Conservation (phyloP, 37 sponge, comb jelly and placozoan species). For the Cliona cf. orientalis region DNA sequence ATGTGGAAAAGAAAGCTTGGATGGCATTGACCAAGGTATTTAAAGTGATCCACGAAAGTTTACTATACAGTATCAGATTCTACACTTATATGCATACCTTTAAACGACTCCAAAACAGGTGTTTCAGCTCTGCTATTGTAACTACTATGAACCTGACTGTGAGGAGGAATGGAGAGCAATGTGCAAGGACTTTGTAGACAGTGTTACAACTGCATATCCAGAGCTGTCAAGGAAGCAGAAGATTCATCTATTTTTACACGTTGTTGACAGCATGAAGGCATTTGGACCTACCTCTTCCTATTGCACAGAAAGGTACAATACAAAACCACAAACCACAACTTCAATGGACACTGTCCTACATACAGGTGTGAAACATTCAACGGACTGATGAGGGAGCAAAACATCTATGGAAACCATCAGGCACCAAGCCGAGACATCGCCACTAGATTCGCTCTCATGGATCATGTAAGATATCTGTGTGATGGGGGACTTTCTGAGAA, state of each 20-base stretch:
- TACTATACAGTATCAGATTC: background rate
- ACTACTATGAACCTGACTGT: background rate
- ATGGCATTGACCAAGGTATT: background rate
- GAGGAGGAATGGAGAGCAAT: too few relatives aligned
- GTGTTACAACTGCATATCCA: background rate
- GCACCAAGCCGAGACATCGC: conserved; percentile 4
- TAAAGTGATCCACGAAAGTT: background rate
- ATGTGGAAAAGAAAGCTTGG: background rate
- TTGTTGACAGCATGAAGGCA: background rate
- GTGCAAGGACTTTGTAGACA: background rate
- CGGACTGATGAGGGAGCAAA: background rate
- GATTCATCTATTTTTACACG: background rate
- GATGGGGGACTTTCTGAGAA: background rate
- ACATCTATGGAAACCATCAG: background rate
- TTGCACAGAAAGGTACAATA: conserved; percentile 4
- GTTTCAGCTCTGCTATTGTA: background rate
- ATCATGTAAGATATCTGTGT: background rate
- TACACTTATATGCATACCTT: background rate
- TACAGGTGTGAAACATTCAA: conserved; percentile 15
- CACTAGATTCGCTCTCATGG: background rate
- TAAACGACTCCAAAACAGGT: too few relatives aligned
- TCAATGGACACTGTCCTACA: too few relatives aligned
- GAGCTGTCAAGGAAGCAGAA: background rate
- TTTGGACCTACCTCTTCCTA: background rate
- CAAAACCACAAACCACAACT: background rate